Percentiles rank a stretch among this genome's conserved stretches.
These are phyloP conservation scores for Trachymyrmex cornetzi DNA, from an alignment of 1,140 invertebrate genomes.

Conservation along the genomic window DNA sequence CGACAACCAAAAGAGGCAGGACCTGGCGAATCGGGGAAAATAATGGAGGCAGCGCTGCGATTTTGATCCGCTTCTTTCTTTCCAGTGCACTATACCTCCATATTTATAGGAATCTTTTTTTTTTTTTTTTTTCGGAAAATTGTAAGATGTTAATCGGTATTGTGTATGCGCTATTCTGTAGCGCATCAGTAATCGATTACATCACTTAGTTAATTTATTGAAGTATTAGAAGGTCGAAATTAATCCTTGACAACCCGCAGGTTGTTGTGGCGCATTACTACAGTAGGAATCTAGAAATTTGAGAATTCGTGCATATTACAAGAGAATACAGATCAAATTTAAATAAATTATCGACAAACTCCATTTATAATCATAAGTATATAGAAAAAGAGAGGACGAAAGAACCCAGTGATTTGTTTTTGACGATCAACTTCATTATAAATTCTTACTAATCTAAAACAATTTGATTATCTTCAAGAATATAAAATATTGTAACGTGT, in stretches of 20 bases:
- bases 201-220: constrained; percentile 86
- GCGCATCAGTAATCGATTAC: constrained; percentile 71
- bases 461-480: constrained; percentile 69
- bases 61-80: constrained; percentile 65
- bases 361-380: background rate
- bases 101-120: constrained; percentile 62
- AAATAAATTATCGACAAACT: constrained; percentile 4
- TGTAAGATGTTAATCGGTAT: constrained; percentile 47
- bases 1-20: constrained; percentile 87
- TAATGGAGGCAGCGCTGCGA: constrained; percentile 74
- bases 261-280: constrained; percentile 37
- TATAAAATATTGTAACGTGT: constrained; percentile 71
- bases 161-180: constrained; percentile 81
- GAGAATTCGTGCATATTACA: constrained; percentile 35
- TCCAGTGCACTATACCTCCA: constrained; percentile 66
- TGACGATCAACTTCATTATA: constrained; percentile 68
- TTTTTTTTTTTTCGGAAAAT: constrained; percentile 66
- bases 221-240: constrained; percentile 58
- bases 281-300: constrained; percentile 41
- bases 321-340: constrained; percentile 38
- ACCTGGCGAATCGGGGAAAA: constrained; percentile 78
- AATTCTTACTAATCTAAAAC: constrained; percentile 66
- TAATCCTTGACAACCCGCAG: constrained; percentile 54
- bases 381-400: constrained; percentile 45
- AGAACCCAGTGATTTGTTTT: constrained; percentile 50